Percentiles rank a stretch among this genome's conserved stretches.
These are phyloP conservation scores for Epsilonema sp. DNA, from an alignment of 2,888 invertebrate genomes.

Conservation along the genomic window DNA sequence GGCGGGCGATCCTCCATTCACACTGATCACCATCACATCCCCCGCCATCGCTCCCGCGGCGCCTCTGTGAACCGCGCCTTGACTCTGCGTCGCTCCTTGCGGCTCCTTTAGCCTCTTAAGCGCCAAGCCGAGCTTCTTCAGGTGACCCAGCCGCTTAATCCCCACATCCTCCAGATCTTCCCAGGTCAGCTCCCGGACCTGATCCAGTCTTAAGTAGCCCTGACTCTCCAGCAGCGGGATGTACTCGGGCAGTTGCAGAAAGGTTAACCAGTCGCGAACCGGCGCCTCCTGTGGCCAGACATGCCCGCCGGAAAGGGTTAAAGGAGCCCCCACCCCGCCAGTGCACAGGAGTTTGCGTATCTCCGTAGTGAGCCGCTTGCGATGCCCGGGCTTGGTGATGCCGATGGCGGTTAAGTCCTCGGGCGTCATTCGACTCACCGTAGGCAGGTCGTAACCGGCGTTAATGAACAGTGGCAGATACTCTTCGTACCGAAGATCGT, in stretches of 20 bases:
- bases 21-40: constrained; percentile 4
- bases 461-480: constrained; percentile 77
- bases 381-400: constrained; percentile 88
- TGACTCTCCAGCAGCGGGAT: constrained; percentile 68
- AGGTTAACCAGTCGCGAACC: too few relatives aligned
- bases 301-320: too few relatives aligned
- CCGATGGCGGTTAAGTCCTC: constrained; percentile 52
- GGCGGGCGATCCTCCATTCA: too few relatives aligned
- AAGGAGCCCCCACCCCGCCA: too few relatives aligned
- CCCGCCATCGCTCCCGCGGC: too few relatives aligned
- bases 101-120: constrained; percentile 90
- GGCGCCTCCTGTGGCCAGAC: too few relatives aligned
- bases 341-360: constrained; percentile 48
- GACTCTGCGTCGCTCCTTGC: constrained; percentile 30
- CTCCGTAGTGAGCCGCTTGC: constrained; percentile 84
- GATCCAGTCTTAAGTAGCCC: constrained; percentile 72
- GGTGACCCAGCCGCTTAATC: constrained; percentile 53
- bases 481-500: constrained; percentile 78
- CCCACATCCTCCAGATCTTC: constrained; percentile 93
- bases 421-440: constrained; percentile 95
- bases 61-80: too few relatives aligned
- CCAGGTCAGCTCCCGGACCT: constrained; percentile 79
- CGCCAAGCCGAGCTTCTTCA: constrained; percentile 89
- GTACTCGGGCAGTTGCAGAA: constrained; percentile 86
- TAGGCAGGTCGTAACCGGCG: constrained; percentile 90